phyloP scores from a whole-genome alignment of 2,888 invertebrate species.

The Coleophora deauratella region DNA sequence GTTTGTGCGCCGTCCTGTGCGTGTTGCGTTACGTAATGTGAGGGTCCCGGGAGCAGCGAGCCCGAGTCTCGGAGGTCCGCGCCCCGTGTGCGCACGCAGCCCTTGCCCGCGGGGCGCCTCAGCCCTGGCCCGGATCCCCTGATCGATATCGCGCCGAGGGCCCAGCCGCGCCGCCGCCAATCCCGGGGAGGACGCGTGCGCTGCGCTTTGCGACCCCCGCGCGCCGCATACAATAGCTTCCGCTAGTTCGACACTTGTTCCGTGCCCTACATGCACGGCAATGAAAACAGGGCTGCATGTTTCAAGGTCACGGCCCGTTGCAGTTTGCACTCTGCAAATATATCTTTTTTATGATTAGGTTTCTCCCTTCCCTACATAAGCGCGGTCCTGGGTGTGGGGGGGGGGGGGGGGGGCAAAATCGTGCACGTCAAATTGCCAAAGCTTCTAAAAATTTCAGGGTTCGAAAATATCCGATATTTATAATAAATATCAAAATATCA shows the following conservation, averaged over 20 bases:
- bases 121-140: constrained; percentile 7
- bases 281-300: constrained; percentile 27
- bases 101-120: constrained; percentile 13
- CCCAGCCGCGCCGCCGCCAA: constrained; percentile 2
- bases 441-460: too few species aligned
- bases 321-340: too few species aligned
- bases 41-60: constrained; percentile 44
- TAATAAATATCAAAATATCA: too few species aligned
- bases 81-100: constrained; percentile 29
- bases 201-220: constrained; percentile 8
- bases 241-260: constrained; percentile 13
- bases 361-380: too few species aligned
- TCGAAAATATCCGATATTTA: too few species aligned
- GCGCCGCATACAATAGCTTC: constrained; percentile 3
- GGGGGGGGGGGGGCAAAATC: too few species aligned
- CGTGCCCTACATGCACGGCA: constrained; percentile 42
- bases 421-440: too few species aligned
- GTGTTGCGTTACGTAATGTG: constrained; percentile 70
- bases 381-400: too few species aligned
- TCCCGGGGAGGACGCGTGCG: constrained; percentile 19
- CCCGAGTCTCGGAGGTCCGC: constrained; percentile 33
- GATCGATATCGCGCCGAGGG: constrained; percentile 13
- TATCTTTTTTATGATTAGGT: too few species aligned
- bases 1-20: constrained; percentile 74
- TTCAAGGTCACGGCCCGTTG: constrained; percentile 32